These are phyloP conservation scores for Neoascia interrupta DNA, from an alignment of 2,888 invertebrate species.

Conservation along the genomic window DNA sequence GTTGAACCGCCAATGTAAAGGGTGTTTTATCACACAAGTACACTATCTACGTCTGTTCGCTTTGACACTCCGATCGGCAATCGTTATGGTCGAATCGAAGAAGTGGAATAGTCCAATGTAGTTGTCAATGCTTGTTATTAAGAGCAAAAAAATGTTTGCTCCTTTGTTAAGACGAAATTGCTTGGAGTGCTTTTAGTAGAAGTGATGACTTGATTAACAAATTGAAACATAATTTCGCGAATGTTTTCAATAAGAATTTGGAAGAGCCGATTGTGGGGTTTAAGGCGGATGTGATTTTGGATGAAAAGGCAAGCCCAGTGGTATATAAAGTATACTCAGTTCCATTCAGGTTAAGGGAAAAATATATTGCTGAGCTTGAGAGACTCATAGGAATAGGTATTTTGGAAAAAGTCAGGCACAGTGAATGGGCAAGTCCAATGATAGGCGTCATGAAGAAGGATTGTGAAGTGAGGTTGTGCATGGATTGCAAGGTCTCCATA, in stretches of 20 bases:
- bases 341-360: not conserved
- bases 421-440: constrained; percentile 8
- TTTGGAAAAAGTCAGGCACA: constrained; percentile 25
- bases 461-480: constrained; percentile 6
- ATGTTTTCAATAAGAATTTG: too few species aligned
- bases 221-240: too few species aligned
- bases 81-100: too few species aligned
- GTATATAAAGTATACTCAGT: not conserved
- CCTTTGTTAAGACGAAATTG: not conserved
- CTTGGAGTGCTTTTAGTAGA: not conserved
- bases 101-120: not conserved
- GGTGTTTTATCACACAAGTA: too few species aligned
- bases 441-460: constrained; percentile 10
- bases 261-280: too few species aligned
- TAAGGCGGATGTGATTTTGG: not conserved
- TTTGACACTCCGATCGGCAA: too few species aligned
- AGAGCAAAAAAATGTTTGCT: not conserved
- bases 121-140: not conserved
- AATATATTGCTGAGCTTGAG: not conserved
- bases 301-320: not conserved
- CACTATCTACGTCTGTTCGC: too few species aligned
- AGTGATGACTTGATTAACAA: not conserved
- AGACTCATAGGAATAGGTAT: constrained; percentile 4
- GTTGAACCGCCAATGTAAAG: too few species aligned
- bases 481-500: not conserved